Conservation (phyloP, 53 echinoderm and acorn worm species). For the Henricia sp. region DNA sequence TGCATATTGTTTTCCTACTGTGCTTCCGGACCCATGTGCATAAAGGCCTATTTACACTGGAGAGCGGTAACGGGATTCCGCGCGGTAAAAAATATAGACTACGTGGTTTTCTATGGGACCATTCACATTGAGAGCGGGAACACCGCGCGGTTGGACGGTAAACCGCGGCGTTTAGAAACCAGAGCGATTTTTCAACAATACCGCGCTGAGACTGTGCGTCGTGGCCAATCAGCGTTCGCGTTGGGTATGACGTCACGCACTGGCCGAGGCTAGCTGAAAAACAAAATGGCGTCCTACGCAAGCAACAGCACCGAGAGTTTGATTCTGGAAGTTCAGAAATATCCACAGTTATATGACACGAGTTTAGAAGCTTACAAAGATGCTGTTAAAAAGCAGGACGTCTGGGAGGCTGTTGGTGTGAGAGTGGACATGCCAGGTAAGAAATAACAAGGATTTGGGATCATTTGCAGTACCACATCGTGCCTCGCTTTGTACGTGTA, state of each 20-base stretch:
- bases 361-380: background rate
- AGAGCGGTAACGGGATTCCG: too few species aligned
- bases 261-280: background rate
- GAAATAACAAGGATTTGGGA: background rate
- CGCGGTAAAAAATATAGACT: too few species aligned
- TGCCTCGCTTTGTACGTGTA: background rate
- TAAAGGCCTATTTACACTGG: too few species aligned
- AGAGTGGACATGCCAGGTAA: slow-evolving; percentile 21
- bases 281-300: slow-evolving; percentile 1
- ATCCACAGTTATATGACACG: background rate
- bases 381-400: background rate
- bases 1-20: too few species aligned
- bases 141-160: too few species aligned
- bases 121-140: too few species aligned
- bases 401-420: slow-evolving; percentile 4
- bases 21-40: background rate
- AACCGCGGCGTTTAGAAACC: background rate
- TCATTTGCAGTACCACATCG: background rate
- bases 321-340: background rate
- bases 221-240: slow-evolving; percentile 15
- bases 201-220: background rate
- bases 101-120: too few species aligned
- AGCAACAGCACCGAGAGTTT: slow-evolving; percentile 18
- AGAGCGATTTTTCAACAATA: background rate
- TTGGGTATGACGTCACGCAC: background rate